Conservation (phyloP, 2,113 vertebrate species). For the Danio rerio region DNA sequence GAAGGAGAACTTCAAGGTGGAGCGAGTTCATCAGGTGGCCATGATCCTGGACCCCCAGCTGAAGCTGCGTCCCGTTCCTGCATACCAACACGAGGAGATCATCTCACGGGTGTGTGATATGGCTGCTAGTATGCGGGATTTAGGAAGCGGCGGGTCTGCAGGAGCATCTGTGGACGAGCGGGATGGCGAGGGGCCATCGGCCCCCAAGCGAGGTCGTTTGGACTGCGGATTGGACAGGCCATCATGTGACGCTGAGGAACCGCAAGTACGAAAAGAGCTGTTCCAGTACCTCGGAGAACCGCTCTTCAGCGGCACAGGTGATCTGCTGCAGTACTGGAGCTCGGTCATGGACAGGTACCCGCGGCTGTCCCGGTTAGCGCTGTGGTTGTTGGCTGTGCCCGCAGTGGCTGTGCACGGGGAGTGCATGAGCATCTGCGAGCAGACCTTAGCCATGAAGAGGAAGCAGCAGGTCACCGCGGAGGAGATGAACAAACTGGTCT, state of each 20-base stretch:
- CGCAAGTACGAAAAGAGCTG: constrained; percentile 87
- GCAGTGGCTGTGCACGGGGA: constrained; percentile 91
- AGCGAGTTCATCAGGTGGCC: constrained; percentile 94
- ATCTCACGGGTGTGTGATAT: constrained; percentile 92
- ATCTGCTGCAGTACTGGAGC: constrained; percentile 98
- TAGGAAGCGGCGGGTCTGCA: constrained; percentile 69
- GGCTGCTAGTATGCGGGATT: constrained; percentile 86
- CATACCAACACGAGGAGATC: constrained; percentile 98
- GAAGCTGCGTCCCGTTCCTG: constrained; percentile 91
- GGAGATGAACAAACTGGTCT: constrained; percentile 99
- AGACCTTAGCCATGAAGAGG: constrained; percentile 92
- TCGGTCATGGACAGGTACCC: constrained; percentile 93
- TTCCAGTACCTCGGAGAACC: constrained; percentile 81
- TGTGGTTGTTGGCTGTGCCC: constrained; percentile 96
- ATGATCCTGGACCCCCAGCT: constrained; percentile 98
- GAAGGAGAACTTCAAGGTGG: constrained; percentile 98
- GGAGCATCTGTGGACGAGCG: constrained; percentile 86
- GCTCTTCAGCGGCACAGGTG: constrained; percentile 81
- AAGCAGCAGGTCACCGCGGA: constrained; percentile 92
- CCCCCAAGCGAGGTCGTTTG: constrained; percentile 85
- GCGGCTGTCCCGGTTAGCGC: constrained; percentile 89
- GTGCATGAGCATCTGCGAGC: constrained; percentile 93
- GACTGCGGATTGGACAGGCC: constrained; percentile 58
- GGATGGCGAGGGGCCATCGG: constrained; percentile 79
- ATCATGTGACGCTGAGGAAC: constrained; percentile 71